Percentiles rank a stretch among this genome's conserved stretches.
phyloP scores from a whole-genome alignment of 2,888 invertebrate species.

The Lasioglossum leucozonium region DNA sequence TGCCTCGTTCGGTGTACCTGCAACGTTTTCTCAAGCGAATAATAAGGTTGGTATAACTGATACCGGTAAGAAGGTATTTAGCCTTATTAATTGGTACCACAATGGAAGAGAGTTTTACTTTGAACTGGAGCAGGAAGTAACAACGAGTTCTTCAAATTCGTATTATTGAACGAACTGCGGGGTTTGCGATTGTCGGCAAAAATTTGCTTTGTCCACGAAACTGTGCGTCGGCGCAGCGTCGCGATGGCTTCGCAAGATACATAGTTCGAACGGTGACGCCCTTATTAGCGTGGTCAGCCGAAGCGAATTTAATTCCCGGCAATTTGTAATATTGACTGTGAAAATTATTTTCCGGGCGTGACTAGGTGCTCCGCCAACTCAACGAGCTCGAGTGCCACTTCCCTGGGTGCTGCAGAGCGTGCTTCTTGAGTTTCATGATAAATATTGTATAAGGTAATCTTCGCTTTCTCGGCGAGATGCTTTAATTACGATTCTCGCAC shows the following conservation, averaged over 20 bases:
- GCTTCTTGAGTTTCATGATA: slow-evolving; percentile 38
- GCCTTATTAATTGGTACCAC: neutral
- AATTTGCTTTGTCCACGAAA: slow-evolving; percentile 17
- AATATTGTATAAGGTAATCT: slow-evolving; percentile 43
- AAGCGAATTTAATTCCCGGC: slow-evolving; percentile 55
- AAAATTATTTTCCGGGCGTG: slow-evolving; percentile 51
- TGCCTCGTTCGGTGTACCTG: no score
- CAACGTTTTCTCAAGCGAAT: neutral
- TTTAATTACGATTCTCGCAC: slow-evolving; percentile 5
- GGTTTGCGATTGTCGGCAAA: neutral
- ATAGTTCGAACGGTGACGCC: neutral
- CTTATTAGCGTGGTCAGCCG: slow-evolving; percentile 25
- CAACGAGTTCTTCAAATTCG: slow-evolving; percentile 25
- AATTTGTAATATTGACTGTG: slow-evolving; percentile 61
- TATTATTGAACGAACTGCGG: slow-evolving; percentile 19
- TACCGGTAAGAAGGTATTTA: neutral
- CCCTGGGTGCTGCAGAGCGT: slow-evolving; percentile 17
- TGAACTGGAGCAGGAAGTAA: neutral
- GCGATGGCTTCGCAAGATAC: neutral
- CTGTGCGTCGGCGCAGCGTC: neutral
- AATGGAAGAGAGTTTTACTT: neutral
- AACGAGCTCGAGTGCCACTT: slow-evolving; percentile 57
- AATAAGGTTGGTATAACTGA: neutral
- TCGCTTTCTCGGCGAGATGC: neutral
- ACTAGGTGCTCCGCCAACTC: slow-evolving; percentile 46